Percentiles rank a stretch among this genome's conserved stretches.
These are phyloP conservation scores for Hypomecis punctinalis DNA, from an alignment of 2,888 invertebrate genomes.

Conservation along the genomic window DNA sequence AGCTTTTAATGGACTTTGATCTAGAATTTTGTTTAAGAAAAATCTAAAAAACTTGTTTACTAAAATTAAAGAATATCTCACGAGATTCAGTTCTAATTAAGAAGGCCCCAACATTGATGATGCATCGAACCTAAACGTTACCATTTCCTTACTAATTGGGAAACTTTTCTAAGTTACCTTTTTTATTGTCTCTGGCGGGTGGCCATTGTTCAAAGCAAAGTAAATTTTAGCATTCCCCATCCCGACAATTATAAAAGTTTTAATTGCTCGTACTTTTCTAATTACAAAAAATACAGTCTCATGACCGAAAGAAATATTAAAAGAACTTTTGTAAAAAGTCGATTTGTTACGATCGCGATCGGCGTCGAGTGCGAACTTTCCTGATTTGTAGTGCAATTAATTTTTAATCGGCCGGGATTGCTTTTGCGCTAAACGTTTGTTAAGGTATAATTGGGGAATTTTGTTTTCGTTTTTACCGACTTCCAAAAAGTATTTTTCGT, in stretches of 20 bases:
- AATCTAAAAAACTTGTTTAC: background rate
- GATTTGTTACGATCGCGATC: conserved; percentile 41
- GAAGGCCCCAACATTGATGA: conserved; percentile 46
- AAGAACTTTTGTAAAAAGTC: conserved; percentile 49
- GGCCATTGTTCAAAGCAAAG: conserved; percentile 77
- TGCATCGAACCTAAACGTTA: conserved; percentile 64
- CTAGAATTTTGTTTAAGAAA: background rate
- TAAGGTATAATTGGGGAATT: conserved; percentile 7
- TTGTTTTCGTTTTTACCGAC: conserved; percentile 5
- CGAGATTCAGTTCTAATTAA: conserved; percentile 10
- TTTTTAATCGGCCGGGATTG: conserved; percentile 25
- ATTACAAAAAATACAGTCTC: conserved; percentile 81
- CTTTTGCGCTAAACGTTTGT: conserved; percentile 16
- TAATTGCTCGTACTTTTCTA: conserved; percentile 83
- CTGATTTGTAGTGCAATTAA: conserved; percentile 39
- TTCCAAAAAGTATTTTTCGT: no score
- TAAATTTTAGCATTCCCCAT: conserved; percentile 77
- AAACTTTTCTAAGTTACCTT: conserved; percentile 75
- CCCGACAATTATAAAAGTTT: conserved; percentile 83
- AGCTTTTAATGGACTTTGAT: no score
- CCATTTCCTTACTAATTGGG: conserved; percentile 73
- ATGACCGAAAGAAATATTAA: conserved; percentile 69
- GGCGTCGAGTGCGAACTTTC: conserved; percentile 34
- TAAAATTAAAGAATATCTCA: background rate
- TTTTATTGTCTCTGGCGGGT: conserved; percentile 78